Evolutionary conservation across 2,113 vertebrate species (phyloP).

Genomic region (Nycticorax nycticorax): DNA sequence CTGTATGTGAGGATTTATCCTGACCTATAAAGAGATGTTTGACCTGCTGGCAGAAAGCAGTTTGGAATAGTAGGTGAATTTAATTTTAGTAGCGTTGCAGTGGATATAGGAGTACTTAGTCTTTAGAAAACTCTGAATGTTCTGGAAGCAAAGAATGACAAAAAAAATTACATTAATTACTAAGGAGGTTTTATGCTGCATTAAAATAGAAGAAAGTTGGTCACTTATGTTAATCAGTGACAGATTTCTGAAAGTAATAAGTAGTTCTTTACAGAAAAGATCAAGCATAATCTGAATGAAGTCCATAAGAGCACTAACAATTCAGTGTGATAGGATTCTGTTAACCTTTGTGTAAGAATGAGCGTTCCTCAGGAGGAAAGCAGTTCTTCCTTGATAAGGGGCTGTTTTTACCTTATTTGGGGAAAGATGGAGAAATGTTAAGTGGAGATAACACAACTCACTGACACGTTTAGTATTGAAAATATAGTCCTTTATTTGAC

Average conservation of each 20-base stretch:
- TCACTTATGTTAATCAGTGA: neutral
- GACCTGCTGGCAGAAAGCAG: neutral
- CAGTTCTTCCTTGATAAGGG: neutral
- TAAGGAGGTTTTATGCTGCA: neutral
- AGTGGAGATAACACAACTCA: neutral
- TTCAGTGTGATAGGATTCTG: rapidly evolving
- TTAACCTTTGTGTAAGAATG: neutral
- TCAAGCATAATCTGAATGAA: neutral
- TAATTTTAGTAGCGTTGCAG: neutral
- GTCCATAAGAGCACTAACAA: neutral
- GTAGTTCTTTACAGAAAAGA: neutral
- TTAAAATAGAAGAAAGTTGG: neutral
- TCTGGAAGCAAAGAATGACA: neutral
- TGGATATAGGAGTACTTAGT: neutral
- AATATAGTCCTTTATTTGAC: neutral
- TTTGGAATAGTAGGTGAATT: neutral
- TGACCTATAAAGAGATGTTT: neutral
- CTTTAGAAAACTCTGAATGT: neutral
- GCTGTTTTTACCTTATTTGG: neutral
- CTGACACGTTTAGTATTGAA: neutral
- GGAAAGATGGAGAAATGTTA: neutral
- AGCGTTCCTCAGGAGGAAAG: neutral
- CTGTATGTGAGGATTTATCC: neutral
- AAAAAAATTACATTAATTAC: neutral
- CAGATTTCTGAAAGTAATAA: neutral